Base-by-base conservation (phyloP, 2,113 vertebrate genomes). In the Propithecus coquereli region DNA sequence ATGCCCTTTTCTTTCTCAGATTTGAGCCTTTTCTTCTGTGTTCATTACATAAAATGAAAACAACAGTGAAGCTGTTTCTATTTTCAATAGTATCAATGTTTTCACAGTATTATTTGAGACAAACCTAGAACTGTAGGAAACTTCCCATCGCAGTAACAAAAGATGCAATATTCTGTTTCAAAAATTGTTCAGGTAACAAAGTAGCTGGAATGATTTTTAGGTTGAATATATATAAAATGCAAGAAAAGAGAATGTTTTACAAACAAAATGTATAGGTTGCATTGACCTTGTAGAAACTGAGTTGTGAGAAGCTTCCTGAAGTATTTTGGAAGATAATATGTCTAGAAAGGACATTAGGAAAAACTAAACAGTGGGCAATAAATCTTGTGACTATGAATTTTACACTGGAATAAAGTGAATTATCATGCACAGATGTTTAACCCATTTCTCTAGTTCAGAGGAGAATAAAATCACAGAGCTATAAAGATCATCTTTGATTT, bases 21-120 rank as follows among this genome's bases (percentile, higher is more conserved):
- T 61, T 63, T 25, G 47, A 94, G 74, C 13, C 25, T 91, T 66
- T 76, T 50, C 52, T 40, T 97, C 68, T 87, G 65, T 83, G 61
- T 97, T 96, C 79, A 52, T 92, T 97, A 96, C 95, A 85, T 83
- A 97, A 90, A 92, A 93, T 73, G 92, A 89, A 93, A 95, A 93
- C 7, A 93, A 54, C 50, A 61, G 73, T 37, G 71, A 52, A 37
- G 17, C 43, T 61, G 20, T 93, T 95, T 87, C 90, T 94, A 0
- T 90, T 92, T 96, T 87, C 57, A 61, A 40, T 77, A 50, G 50
- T 61, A 47, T 65, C 40, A 59, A 79, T 95, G 70, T 94, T 96
- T 95, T 80, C 81, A 30, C 70, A 95, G 89, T 32, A 54, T 84
- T 84, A 47, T 77, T 73, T 66, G 89, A 96, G 91, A 94, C 83